These are phyloP conservation scores for Propsilocerus akamusi DNA, from an alignment of 1,140 invertebrate genomes.

Conservation along the genomic window DNA sequence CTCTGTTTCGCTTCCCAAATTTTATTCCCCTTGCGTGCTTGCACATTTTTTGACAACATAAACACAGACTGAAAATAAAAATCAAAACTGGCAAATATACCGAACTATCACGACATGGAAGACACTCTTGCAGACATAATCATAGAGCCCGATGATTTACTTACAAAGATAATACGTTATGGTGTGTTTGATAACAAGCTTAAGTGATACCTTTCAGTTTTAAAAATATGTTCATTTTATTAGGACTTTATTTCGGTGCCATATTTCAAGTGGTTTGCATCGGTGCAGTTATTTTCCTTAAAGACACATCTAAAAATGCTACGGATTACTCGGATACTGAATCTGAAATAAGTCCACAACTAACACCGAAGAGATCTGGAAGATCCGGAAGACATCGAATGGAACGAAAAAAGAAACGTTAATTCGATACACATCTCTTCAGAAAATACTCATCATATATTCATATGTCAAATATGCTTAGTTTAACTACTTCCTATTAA, in stretches of 20 bases:
- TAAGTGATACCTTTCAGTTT: neutral
- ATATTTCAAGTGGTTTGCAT: neutral
- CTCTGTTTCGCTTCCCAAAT: too few species aligned
- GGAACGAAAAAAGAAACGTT: too few species aligned
- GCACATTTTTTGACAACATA: neutral
- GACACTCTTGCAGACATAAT: neutral
- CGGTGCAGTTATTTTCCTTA: neutral
- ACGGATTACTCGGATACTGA: neutral
- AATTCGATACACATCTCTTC: too few species aligned
- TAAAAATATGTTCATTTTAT: neutral
- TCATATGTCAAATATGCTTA: too few species aligned
- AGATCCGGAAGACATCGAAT: too few species aligned
- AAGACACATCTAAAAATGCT: neutral
- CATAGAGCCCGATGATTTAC: neutral
- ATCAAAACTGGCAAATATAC: neutral
- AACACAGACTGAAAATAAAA: neutral
- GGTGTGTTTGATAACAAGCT: neutral
- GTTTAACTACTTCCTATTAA: too few species aligned
- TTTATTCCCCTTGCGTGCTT: neutral
- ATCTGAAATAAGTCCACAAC: too few species aligned
- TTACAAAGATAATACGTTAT: neutral
- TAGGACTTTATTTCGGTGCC: neutral
- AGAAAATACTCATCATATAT: too few species aligned
- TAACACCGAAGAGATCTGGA: too few species aligned
- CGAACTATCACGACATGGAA: neutral